Conservation (phyloP, 2,888 invertebrate genomes). For the Diplolepis rosae region DNA sequence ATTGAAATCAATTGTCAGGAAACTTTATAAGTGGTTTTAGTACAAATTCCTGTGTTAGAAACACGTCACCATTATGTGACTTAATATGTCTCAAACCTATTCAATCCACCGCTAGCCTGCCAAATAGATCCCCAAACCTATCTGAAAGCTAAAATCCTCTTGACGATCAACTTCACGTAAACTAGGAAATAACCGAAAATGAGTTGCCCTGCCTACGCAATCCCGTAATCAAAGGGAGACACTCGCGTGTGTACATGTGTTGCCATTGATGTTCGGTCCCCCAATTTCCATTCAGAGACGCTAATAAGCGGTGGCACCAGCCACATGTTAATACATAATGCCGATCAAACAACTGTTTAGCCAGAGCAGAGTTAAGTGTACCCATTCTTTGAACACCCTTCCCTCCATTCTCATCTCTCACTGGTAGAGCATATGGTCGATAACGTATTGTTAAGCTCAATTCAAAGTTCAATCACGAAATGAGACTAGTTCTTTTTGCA, state of each 20-base stretch:
- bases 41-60: background rate
- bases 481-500: background rate
- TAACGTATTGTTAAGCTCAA: background rate
- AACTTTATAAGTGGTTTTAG: no score
- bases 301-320: constrained; percentile 71
- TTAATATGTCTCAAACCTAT: background rate
- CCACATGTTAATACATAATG: constrained; percentile 73
- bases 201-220: background rate
- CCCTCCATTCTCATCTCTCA: constrained; percentile 36
- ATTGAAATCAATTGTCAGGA: no score
- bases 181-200: background rate
- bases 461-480: background rate
- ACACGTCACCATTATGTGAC: background rate
- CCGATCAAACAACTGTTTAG: constrained; percentile 73
- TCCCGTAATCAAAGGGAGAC: background rate
- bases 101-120: background rate
- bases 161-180: background rate
- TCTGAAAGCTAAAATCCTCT: background rate
- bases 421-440: constrained; percentile 36
- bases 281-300: constrained; percentile 45
- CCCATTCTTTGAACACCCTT: constrained; percentile 50
- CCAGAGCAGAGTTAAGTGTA: constrained; percentile 72
- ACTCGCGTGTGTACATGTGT: background rate
- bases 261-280: background rate
- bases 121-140: background rate